phyloP scores from a whole-genome alignment of 2,113 vertebrate genomes.

The Chroicocephalus ridibundus region DNA sequence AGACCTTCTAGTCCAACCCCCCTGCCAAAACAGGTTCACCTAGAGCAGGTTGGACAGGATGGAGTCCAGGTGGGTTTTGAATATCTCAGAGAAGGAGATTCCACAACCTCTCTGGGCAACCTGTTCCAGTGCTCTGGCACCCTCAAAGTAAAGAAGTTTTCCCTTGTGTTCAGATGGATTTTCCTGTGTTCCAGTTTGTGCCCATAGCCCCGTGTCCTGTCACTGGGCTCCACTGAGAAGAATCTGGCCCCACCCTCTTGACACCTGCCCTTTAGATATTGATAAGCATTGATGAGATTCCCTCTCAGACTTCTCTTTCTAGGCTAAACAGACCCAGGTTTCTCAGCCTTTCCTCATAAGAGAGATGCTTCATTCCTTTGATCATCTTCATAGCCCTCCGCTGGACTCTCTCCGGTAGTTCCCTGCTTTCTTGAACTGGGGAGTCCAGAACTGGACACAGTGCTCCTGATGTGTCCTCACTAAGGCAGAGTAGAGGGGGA shows the following conservation, averaged over 20 bases:
- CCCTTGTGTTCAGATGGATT: neutral
- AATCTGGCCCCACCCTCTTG: neutral
- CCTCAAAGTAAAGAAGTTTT: neutral
- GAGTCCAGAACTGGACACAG: neutral
- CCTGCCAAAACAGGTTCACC: neutral
- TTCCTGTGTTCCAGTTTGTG: neutral
- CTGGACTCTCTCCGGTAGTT: neutral
- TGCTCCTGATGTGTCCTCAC: neutral
- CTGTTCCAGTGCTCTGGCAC: neutral
- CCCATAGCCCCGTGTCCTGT: neutral
- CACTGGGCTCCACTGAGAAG: neutral
- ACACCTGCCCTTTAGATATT: neutral
- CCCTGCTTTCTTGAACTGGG: neutral
- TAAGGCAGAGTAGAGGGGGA: neutral
- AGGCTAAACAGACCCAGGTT: neutral
- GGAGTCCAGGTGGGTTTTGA: neutral
- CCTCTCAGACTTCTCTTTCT: neutral
- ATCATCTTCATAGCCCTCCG: neutral
- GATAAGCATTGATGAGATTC: neutral
- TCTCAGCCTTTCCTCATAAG: neutral
- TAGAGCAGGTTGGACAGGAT: neutral
- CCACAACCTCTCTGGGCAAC: neutral
- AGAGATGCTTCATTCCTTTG: neutral
- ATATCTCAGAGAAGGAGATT: neutral
- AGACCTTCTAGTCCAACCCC: neutral